Percentiles rank a stretch among this genome's conserved stretches.
Conservation (phyloP, 2,888 invertebrate species). For the Disparrhopalites patrizii region DNA sequence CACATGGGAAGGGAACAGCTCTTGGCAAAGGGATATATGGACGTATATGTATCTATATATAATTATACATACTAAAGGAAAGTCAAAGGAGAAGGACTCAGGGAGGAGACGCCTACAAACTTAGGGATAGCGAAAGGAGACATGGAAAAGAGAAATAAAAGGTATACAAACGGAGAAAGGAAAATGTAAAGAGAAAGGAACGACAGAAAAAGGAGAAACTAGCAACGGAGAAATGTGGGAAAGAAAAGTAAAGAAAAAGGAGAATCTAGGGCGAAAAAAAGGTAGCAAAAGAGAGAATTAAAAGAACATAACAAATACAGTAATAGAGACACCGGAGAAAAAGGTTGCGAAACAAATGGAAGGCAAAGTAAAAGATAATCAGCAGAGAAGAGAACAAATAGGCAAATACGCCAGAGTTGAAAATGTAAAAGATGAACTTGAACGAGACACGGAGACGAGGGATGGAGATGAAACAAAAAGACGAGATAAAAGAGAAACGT, state of each 20-base stretch:
- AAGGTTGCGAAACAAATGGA: not conserved
- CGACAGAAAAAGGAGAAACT: too few relatives aligned
- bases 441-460: not conserved
- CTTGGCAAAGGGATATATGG: too few relatives aligned
- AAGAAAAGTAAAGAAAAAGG: not conserved
- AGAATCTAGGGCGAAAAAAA: not conserved
- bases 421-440: not conserved
- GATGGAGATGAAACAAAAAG: too few relatives aligned
- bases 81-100: too few relatives aligned
- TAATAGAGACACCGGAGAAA: constrained; percentile 4
- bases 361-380: not conserved
- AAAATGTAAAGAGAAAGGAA: not conserved
- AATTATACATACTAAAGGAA: too few relatives aligned
- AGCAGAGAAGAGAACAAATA: too few relatives aligned
- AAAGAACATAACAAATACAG: constrained; percentile 1
- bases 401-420: not conserved
- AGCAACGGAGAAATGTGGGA: not conserved
- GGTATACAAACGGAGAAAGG: not conserved
- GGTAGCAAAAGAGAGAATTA: not conserved
- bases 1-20: too few relatives aligned
- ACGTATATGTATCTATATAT: too few relatives aligned
- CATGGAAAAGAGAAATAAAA: too few relatives aligned
- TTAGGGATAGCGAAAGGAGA: too few relatives aligned
- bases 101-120: too few relatives aligned
- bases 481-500: too few relatives aligned